These are phyloP conservation scores for Diarsia rubi DNA, from an alignment of 2,888 invertebrate species.

Conservation along the genomic window DNA sequence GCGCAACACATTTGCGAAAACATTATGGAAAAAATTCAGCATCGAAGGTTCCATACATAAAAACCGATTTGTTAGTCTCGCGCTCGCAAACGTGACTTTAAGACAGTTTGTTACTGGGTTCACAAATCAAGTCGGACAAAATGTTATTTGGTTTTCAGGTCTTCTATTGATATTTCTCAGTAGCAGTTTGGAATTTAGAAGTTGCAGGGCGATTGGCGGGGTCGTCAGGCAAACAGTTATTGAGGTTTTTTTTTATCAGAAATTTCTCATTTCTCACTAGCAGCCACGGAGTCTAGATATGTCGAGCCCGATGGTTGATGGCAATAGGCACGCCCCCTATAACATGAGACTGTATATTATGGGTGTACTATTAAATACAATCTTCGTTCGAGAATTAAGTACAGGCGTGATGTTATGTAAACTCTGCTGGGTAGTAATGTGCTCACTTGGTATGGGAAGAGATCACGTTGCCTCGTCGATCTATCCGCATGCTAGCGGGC, in stretches of 20 bases:
- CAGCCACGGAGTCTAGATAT: no score
- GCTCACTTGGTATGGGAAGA: constrained; percentile 93
- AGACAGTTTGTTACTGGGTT: neutral
- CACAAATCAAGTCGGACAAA: neutral
- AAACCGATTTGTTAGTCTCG: neutral
- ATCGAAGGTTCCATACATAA: neutral
- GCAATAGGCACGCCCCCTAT: no score
- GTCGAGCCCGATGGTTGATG: no score
- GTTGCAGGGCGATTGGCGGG: no score
- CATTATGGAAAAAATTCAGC: neutral
- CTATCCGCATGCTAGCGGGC: constrained; percentile 93
- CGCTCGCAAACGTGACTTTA: neutral
- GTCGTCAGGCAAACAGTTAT: no score
- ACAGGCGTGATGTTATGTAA: no score
- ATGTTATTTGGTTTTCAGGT: neutral
- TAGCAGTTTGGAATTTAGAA: no score
- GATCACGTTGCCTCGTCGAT: constrained; percentile 93
- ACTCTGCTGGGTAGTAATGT: neutral
- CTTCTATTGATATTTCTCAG: no score
- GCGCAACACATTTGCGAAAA: neutral
- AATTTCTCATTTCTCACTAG: neutral
- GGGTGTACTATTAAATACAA: no score
- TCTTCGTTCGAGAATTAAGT: no score
- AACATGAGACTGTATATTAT: no score
- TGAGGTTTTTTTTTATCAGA: no score